Base-by-base conservation (phyloP, 2,888 invertebrate species). In the Philaethria dido region DNA sequence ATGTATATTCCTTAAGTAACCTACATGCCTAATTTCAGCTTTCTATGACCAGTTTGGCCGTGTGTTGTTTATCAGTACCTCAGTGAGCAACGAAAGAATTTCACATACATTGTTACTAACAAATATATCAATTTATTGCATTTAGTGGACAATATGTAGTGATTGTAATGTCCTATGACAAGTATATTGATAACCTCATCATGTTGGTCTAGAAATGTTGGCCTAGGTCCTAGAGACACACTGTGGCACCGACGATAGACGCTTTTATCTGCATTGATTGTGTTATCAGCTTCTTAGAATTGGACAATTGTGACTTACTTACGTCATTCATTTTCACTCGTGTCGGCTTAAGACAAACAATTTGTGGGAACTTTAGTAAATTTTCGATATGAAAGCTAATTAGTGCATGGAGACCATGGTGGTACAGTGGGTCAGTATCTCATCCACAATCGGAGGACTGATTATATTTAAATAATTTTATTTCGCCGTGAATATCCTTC, bases 161-260 rank as follows among this genome's bases (percentile, higher is more conserved):
- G 48, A 20, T 36, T 39, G 42, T 20, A 50, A 63, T 69, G 70
- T 71, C 70, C 59, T 55, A 39, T 44, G 47, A 62, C 67, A 22
- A 20, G 62, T 62, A 39, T 39, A 14, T 45, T 14, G 70, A 68
- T 74, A 72, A 74, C 75, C 74, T 70, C 55, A 36, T 64, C 59
- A 54, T 62, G 59, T 67, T 64, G 75, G 65, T 71, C 74, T 69
- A 70, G 71, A 70, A 68, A 69, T 68, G 73, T 62, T 74, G 77
- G 73, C 79, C 80, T 71, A 80, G 62, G 78, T 73, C 79, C 80
- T 70, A 80, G 62, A 80, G 80, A 80, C 81, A 80, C 76, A 80
- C 42, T 64, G 75, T 74, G 70, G 73, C 73, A 73, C 77, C 75
- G 68, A 67, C 66, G 54, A 52, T 66, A 65, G 69, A 72, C 72